These are phyloP conservation scores for Ectropis grisescens DNA, from an alignment of 1,140 invertebrate genomes.

Conservation along the genomic window DNA sequence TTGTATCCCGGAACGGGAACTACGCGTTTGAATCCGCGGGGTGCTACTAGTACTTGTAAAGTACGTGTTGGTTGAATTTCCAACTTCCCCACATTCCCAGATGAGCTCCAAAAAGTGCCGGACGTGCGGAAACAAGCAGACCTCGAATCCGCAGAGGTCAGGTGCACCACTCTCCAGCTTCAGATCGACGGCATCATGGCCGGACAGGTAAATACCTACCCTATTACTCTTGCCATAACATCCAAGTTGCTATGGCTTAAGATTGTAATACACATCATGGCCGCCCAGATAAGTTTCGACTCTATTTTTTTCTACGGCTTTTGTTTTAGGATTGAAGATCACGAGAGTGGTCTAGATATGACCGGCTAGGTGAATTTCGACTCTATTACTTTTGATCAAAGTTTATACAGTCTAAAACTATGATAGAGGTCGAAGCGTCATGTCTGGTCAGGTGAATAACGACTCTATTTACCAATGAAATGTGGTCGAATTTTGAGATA, in stretches of 20 bases:
- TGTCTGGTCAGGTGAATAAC: too few relatives aligned
- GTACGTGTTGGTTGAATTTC: neutral
- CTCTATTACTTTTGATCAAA: too few relatives aligned
- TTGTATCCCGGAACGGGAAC: too few relatives aligned
- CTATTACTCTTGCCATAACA: conserved; percentile 2
- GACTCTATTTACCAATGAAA: too few relatives aligned
- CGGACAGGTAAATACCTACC: conserved; percentile 29
- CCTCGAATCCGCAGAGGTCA: conserved; percentile 44
- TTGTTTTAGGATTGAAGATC: neutral
- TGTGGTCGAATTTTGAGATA: too few relatives aligned
- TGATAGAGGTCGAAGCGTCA: too few relatives aligned
- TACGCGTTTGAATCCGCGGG: too few relatives aligned
- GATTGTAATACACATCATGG: conserved; percentile 6
- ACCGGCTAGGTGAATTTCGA: too few relatives aligned
- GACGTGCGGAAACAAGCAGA: conserved; percentile 49
- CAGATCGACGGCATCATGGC: conserved; percentile 48
- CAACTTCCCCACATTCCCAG: conserved; percentile 22
- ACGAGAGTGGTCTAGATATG: too few relatives aligned
- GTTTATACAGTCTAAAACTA: too few relatives aligned
- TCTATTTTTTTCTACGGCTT: conserved; percentile 2
- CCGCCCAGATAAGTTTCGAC: conserved; percentile 7
- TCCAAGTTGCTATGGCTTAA: conserved; percentile 9
- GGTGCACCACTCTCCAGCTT: conserved; percentile 43
- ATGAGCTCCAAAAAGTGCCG: conserved; percentile 50
- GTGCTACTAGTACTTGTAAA: too few relatives aligned